A percentile compares a stretch with the other conserved stretches of the same genome.
Conservation (phyloP, 2,113 vertebrate species). For the Tenebrosternarchus preto region DNA sequence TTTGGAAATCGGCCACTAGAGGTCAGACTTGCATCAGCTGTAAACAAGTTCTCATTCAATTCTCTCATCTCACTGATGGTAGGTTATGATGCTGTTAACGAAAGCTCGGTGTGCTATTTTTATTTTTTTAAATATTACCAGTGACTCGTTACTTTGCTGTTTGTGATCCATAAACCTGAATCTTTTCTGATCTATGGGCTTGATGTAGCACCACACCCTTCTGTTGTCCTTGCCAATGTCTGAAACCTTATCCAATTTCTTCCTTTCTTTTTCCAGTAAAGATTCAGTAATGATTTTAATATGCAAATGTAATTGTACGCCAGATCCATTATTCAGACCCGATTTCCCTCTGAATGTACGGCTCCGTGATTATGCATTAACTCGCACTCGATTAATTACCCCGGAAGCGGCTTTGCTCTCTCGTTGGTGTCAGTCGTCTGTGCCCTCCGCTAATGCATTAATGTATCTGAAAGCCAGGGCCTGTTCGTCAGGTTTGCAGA, state of each 20-base stretch:
- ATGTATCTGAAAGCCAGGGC: neutral
- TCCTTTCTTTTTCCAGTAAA: conserved; percentile 49
- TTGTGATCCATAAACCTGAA: neutral
- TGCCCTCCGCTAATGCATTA: conserved; percentile 36
- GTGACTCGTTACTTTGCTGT: no score
- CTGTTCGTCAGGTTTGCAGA: neutral
- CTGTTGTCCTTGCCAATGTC: neutral
- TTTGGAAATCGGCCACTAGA: conserved; percentile 9
- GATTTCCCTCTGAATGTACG: conserved; percentile 55
- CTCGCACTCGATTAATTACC: conserved; percentile 68
- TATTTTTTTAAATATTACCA: no score
- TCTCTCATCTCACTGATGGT: no score
- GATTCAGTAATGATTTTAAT: conserved; percentile 71
- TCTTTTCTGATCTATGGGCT: no score
- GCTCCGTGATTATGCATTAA: conserved; percentile 68
- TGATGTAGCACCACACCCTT: neutral
- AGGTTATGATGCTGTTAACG: no score
- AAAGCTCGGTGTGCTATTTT: no score
- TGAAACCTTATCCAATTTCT: conserved; percentile 19
- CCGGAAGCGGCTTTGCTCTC: conserved; percentile 44
- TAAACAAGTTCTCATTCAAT: no score
- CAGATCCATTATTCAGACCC: conserved; percentile 71
- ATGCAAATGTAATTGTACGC: conserved; percentile 80
- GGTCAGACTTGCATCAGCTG: conserved; percentile 13
- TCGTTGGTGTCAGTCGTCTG: conserved; percentile 27